Evolutionary conservation across 2,797 vertebrate species (phyloP).

Genomic region (Champsocephalus esox): DNA sequence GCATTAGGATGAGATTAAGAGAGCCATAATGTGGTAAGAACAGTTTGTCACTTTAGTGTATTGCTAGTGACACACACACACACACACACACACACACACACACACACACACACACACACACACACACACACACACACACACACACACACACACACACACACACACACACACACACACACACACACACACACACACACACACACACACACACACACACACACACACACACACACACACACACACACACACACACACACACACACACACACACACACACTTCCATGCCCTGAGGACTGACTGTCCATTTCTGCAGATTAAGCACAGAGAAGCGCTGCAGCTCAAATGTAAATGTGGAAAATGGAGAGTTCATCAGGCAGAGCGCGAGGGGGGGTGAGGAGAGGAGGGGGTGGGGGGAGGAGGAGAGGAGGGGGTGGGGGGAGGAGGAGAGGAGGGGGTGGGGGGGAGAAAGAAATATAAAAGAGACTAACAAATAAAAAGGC

Average conservation of each 20-base stretch:
- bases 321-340: constrained; percentile 33
- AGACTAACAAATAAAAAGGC: background rate
- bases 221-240: too few species aligned
- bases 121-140: too few species aligned
- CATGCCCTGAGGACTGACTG: constrained; percentile 33
- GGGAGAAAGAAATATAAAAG: constrained; percentile 9
- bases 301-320: constrained; percentile 66
- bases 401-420: too few species aligned
- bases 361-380: constrained; percentile 38
- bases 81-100: background rate
- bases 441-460: too few species aligned
- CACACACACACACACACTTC: background rate
- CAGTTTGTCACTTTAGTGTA: constrained; percentile 60
- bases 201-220: too few species aligned
- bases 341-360: constrained; percentile 60
- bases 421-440: background rate
- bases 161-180: background rate
- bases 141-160: too few species aligned
- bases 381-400: background rate
- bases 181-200: too few species aligned
- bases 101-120: background rate
- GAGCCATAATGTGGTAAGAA: constrained; percentile 50
- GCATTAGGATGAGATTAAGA: constrained; percentile 66
- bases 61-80: constrained; percentile 19
- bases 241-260: too few species aligned